Evolutionary conservation across 1,140 invertebrate genomes (phyloP).

Genomic region (Sesamia nonagrioides): DNA sequence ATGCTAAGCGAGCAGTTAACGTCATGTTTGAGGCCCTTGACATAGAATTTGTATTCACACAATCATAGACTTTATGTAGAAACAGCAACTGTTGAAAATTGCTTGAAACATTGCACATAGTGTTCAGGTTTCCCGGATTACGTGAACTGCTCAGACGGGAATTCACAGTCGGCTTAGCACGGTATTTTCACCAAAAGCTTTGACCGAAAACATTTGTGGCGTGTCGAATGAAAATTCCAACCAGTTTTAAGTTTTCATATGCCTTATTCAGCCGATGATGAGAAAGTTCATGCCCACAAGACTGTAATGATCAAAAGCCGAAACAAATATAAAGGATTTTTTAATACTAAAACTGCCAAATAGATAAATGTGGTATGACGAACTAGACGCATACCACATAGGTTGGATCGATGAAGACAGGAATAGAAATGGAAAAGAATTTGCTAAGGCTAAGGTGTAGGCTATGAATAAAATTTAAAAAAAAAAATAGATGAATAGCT

Average conservation of each 20-base stretch:
- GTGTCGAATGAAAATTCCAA: slow-evolving; percentile 12
- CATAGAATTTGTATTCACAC: neutral
- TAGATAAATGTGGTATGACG: too few species aligned
- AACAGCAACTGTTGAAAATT: neutral
- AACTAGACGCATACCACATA: too few species aligned
- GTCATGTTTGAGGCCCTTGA: neutral
- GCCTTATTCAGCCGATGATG: neutral
- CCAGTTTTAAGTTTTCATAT: neutral
- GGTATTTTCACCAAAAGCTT: slow-evolving; percentile 25
- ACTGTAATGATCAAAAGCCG: too few species aligned
- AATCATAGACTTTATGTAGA: neutral
- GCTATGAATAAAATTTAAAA: too few species aligned
- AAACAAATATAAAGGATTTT: too few species aligned
- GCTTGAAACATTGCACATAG: neutral
- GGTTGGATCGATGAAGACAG: too few species aligned
- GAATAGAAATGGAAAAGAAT: too few species aligned
- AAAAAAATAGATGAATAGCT: neutral
- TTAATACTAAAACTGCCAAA: too few species aligned
- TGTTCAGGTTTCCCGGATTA: slow-evolving; percentile 9
- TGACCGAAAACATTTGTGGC: slow-evolving; percentile 7
- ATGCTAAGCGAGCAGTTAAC: slow-evolving; percentile 21
- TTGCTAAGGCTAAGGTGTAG: too few species aligned
- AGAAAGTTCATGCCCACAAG: too few species aligned
- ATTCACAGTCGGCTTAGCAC: slow-evolving; percentile 31
- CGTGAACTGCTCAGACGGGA: neutral